Percentiles rank a stretch among this genome's conserved stretches.
These are phyloP conservation scores for Myotis daubentonii DNA, from an alignment of 2,797 vertebrate genomes.

Conservation along the genomic window DNA sequence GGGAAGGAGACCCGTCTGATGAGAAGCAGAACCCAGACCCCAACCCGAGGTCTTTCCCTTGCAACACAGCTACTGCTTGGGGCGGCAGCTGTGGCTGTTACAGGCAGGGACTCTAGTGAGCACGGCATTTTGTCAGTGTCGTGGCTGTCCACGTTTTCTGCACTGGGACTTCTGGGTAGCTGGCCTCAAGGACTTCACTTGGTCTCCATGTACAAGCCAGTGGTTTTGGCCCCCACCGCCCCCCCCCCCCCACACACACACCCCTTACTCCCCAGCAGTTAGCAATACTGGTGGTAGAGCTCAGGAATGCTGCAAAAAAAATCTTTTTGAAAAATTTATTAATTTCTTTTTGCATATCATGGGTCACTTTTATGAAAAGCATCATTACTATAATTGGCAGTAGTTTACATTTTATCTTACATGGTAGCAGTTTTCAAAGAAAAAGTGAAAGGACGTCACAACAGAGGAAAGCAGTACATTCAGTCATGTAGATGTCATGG, in stretches of 20 bases:
- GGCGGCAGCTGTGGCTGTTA: background rate
- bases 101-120: background rate
- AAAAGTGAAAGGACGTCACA: constrained; percentile 90
- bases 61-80: background rate
- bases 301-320: background rate
- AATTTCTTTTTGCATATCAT: constrained; percentile 92
- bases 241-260: no score
- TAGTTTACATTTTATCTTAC: constrained; percentile 98
- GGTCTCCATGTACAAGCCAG: background rate
- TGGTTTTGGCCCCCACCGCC: accelerated
- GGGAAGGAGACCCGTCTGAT: background rate
- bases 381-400: constrained; percentile 99
- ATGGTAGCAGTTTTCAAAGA: constrained; percentile 95
- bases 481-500: constrained; percentile 99
- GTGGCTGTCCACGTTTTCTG: background rate
- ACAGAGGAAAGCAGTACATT: constrained; percentile 94
- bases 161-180: background rate
- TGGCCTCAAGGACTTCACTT: background rate
- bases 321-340: background rate
- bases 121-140: background rate
- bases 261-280: background rate
- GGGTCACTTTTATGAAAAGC: constrained; percentile 99
- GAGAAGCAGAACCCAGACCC: background rate
- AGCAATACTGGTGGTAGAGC: background rate
- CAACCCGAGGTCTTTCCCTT: background rate